Evolutionary conservation across 2,888 invertebrate genomes (phyloP).

Genomic region (Erannis defoliaria): DNA sequence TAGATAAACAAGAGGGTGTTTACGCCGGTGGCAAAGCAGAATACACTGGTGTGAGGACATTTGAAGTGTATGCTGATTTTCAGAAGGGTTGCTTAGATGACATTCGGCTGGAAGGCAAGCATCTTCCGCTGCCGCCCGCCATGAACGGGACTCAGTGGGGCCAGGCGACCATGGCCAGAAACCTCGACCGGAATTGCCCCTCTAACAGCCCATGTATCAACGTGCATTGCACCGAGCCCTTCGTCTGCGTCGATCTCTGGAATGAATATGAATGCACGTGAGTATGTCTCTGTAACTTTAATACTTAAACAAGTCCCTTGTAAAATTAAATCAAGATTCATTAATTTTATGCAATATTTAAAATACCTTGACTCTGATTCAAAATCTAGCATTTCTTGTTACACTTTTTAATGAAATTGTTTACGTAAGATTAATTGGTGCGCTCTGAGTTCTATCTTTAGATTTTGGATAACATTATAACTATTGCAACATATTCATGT

Average conservation of each 20-base stretch:
- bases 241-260: constrained; percentile 98
- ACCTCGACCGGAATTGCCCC: constrained; percentile 96
- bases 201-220: constrained; percentile 98
- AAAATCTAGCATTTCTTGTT: not conserved
- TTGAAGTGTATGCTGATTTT: constrained; percentile 97
- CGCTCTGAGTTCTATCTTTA: constrained; percentile 70
- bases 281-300: constrained; percentile 70
- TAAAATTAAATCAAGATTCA: not conserved
- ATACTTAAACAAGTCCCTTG: not conserved
- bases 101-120: constrained; percentile 96
- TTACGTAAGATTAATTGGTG: constrained; percentile 51
- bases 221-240: constrained; percentile 96
- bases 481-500: constrained; percentile 3
- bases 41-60: constrained; percentile 96
- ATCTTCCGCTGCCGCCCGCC: constrained; percentile 96
- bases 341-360: not conserved
- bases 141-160: constrained; percentile 99
- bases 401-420: not conserved
- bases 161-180: constrained; percentile 97
- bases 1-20: constrained; percentile 97
- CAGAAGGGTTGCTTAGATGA: constrained; percentile 94
- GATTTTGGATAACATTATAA: constrained; percentile 21
- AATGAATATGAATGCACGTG: constrained; percentile 99
- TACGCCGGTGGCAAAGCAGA: constrained; percentile 98
- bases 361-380: not conserved